Evolutionary conservation across 2,797 vertebrate genomes (phyloP).

Genomic region (Hydrophis major): DNA sequence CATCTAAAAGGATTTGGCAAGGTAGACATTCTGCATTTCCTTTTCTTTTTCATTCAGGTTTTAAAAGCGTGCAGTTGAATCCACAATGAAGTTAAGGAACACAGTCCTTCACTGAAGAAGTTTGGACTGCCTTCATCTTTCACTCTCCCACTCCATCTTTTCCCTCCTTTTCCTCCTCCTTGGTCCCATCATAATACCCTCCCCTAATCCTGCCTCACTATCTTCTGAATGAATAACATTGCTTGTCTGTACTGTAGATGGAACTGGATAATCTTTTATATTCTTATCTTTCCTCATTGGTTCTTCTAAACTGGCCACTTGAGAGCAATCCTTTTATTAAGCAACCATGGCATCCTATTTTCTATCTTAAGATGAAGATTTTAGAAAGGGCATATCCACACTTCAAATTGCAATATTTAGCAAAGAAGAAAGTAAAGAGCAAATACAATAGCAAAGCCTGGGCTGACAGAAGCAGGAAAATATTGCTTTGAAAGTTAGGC

Average conservation of each 20-base stretch:
- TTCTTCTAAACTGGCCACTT: not conserved
- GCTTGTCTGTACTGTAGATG: not conserved
- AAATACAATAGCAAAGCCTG: not conserved
- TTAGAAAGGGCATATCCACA: not conserved
- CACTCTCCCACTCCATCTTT: not conserved
- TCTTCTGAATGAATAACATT: not conserved
- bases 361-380: not conserved
- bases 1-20: conserved; percentile 36
- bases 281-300: not conserved
- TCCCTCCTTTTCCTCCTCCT: not conserved
- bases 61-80: not conserved
- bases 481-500: not conserved
- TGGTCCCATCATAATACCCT: not conserved
- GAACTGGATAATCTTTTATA: not conserved
- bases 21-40: conserved; percentile 21
- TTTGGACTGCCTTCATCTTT: not conserved
- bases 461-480: not conserved
- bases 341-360: no score
- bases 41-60: conserved; percentile 11
- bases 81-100: not conserved
- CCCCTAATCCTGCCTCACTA: not conserved
- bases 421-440: not conserved
- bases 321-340: not conserved
- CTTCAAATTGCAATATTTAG: not conserved
- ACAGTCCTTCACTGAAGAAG: not conserved